Percentiles rank a stretch among this genome's conserved stretches.
Conservation (phyloP, 1,140 invertebrate species). For the Caenorhabditis brenneri region DNA sequence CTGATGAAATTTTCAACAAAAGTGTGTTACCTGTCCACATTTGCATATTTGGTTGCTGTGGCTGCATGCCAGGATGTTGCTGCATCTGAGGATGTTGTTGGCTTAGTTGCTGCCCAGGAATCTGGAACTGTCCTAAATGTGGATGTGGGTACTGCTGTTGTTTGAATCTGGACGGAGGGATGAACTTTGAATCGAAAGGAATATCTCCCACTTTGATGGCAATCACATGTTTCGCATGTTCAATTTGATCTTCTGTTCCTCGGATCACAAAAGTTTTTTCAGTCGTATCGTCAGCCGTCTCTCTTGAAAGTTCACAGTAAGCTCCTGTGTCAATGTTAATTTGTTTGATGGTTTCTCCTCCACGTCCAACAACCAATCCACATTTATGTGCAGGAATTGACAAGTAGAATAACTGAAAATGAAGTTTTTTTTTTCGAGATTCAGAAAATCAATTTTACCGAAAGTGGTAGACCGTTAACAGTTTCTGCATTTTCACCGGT, state of each 20-base stretch:
- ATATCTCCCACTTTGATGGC: constrained; percentile 78
- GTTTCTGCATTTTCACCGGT: too few species aligned
- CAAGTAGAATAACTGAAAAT: constrained; percentile 77
- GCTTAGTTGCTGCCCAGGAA: neutral
- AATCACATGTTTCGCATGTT: constrained; percentile 90
- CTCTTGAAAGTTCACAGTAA: constrained; percentile 85
- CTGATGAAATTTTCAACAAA: neutral
- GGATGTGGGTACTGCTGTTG: neutral
- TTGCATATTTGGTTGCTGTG: constrained; percentile 52
- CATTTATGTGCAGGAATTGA: constrained; percentile 87
- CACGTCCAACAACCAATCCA: constrained; percentile 92
- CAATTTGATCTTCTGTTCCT: constrained; percentile 90
- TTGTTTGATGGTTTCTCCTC: constrained; percentile 89
- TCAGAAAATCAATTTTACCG: neutral
- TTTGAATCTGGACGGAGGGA: too few species aligned
- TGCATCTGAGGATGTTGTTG: neutral
- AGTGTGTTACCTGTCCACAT: neutral
- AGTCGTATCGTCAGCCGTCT: constrained; percentile 77
- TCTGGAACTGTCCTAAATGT: neutral
- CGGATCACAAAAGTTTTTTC: constrained; percentile 88
- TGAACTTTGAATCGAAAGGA: neutral
- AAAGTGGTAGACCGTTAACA: neutral
- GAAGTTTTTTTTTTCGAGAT: neutral
- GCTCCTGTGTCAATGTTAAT: constrained; percentile 76
- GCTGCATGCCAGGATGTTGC: neutral